Conservation (phyloP, 2,113 vertebrate genomes). For the Oxyruncus cristatus region DNA sequence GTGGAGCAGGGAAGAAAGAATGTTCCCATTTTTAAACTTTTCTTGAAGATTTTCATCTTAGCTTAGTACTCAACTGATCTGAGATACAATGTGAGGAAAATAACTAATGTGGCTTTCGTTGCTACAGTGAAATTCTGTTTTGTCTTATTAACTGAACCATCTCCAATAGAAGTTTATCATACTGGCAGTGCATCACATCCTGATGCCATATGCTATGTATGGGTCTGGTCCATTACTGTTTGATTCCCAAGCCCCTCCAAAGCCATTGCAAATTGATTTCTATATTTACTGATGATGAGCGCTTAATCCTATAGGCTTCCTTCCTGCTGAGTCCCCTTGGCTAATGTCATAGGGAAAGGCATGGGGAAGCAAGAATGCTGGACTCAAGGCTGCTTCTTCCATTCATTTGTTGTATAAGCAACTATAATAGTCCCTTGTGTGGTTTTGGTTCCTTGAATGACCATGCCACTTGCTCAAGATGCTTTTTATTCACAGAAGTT, state of each 20-base stretch:
- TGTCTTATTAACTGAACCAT: neutral
- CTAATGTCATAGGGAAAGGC: neutral
- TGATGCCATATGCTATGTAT: neutral
- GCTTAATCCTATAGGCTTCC: neutral
- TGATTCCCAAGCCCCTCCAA: neutral
- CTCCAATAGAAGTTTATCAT: neutral
- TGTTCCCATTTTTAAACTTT: neutral
- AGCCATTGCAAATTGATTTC: neutral
- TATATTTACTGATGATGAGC: neutral
- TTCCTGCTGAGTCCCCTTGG: neutral
- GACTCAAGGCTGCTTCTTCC: neutral
- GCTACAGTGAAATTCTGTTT: neutral
- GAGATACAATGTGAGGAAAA: neutral
- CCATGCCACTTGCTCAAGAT: neutral
- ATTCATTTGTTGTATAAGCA: neutral
- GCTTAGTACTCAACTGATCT: neutral
- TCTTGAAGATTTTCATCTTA: neutral
- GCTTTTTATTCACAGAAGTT: neutral
- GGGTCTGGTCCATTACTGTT: neutral
- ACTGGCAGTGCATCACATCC: neutral
- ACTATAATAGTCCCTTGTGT: neutral
- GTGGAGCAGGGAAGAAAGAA: neutral
- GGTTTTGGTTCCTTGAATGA: neutral
- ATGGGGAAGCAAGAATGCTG: neutral
- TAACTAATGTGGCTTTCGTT: neutral